Base-by-base conservation (phyloP, 2,113 vertebrate species). In the Apteryx mantelli region DNA sequence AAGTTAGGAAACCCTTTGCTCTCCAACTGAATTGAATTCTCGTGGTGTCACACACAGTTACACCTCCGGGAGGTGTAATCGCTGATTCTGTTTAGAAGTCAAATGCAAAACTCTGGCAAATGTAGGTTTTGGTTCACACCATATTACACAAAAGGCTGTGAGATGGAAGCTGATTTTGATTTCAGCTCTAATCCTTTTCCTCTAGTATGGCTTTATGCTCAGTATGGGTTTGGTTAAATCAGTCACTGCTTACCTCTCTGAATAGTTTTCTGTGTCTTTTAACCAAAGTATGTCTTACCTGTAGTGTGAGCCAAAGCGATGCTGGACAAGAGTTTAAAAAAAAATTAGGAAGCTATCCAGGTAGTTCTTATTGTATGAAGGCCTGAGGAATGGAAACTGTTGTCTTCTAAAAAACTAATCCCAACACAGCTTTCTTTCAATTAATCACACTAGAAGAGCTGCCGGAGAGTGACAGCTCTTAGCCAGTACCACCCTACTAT, bases 61-160 rank as follows among this genome's bases (percentile, higher is more conserved):
- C 80, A 86, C 82, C 82, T 96, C 92, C 69, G 48, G 86, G 95
- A 96, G 93, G 79, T 92, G 88, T 85, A 58, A 74, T 61, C 9
- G 1, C 26, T 0, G 6, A 73, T 22, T 30, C 42, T 84, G 63
- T 32, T 73, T 42, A 61, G 78, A 80, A 26, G 63, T 91, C 38
- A 77, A 69, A 65, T 3, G 26, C 38, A 28, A 66, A 91, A 76
- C 61, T 82, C 66, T 58, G 74, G n/a, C 56, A 84, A 63, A 65
- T 32, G 48, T 46, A 58, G 50, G n/a, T 63, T 75, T 65, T 74
- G 73, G 71, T 94, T 91, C 84, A 73, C 20, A 3, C 44, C 20
- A 36, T 55, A 14, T 76, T 34, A 30, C 68, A 80, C 22, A 30
- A 76, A 89, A 38, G 64, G 58, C 84, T 61, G 58, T 3, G 6